phyloP scores from a whole-genome alignment of 1,140 invertebrate species.

The Microplitis demolitor region DNA sequence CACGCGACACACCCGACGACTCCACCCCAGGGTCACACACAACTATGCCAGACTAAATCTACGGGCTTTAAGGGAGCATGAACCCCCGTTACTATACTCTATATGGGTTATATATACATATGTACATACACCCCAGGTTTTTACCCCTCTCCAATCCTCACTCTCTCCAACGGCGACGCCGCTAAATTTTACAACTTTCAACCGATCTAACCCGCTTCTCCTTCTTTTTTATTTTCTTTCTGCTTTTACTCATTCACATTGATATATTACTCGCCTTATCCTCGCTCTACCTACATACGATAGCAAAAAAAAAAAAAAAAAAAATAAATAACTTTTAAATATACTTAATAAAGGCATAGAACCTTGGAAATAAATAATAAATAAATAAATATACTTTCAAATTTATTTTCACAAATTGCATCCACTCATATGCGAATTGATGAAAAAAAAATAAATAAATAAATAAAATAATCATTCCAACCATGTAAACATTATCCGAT shows the following conservation, averaged over 20 bases:
- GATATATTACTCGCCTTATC: constrained; percentile 26
- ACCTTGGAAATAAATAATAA: no score
- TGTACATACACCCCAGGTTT: no score
- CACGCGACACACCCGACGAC: constrained; percentile 16
- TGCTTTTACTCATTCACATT: constrained; percentile 6
- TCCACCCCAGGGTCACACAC: constrained; percentile 22
- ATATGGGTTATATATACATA: no score
- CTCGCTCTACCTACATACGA: constrained; percentile 1
- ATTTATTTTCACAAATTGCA: no score
- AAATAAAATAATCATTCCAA: no score
- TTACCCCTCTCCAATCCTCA: background rate
- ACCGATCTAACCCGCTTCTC: constrained; percentile 19
- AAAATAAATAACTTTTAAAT: background rate
- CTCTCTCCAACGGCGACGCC: constrained; percentile 1
- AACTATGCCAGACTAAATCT: constrained; percentile 31
- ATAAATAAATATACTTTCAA: no score
- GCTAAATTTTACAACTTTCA: constrained; percentile 32
- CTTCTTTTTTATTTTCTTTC: background rate
- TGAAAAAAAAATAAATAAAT: no score
- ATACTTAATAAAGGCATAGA: no score
- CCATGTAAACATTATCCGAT: no score
- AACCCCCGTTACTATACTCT: background rate
- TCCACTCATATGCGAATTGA: no score
- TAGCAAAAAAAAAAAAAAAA: constrained; percentile 18
- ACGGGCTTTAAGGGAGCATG: constrained; percentile 27